Conservation (phyloP, 2,113 vertebrate genomes). For the Protobothrops mucrosquamatus region DNA sequence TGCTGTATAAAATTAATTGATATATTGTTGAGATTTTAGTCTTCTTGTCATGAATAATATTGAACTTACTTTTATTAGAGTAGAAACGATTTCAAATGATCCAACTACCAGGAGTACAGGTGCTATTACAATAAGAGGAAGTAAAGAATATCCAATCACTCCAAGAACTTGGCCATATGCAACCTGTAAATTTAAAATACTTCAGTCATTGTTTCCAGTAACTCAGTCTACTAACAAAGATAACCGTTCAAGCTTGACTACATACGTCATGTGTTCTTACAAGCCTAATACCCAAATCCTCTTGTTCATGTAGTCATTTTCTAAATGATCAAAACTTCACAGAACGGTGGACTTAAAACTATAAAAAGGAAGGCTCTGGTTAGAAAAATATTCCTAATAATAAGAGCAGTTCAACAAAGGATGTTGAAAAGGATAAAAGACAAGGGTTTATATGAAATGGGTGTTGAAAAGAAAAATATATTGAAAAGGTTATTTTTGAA, state of each 20-base stretch:
- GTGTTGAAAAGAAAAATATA: neutral
- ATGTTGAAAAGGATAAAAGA: neutral
- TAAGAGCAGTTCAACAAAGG: neutral
- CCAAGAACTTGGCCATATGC: constrained; percentile 97
- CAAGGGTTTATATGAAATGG: neutral
- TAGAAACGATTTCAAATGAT: constrained; percentile 90
- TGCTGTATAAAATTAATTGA: neutral
- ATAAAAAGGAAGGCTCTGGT: neutral
- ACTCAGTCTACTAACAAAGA: constrained; percentile 7
- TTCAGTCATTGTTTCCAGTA: neutral
- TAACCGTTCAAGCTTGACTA: neutral
- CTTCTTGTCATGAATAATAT: neutral
- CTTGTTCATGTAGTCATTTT: neutral
- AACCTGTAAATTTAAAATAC: constrained; percentile 78
- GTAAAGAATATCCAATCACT: constrained; percentile 97
- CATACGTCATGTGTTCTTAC: neutral
- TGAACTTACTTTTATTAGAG: constrained; percentile 90
- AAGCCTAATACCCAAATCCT: neutral
- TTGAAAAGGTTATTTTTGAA: neutral
- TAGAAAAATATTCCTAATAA: neutral
- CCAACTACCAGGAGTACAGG: constrained; percentile 90
- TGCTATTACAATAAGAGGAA: constrained; percentile 96
- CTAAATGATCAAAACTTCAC: neutral
- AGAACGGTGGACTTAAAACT: neutral
- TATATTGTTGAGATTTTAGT: neutral